phyloP scores from a whole-genome alignment of 2,113 vertebrate genomes.

The Seriola aureovittata region DNA sequence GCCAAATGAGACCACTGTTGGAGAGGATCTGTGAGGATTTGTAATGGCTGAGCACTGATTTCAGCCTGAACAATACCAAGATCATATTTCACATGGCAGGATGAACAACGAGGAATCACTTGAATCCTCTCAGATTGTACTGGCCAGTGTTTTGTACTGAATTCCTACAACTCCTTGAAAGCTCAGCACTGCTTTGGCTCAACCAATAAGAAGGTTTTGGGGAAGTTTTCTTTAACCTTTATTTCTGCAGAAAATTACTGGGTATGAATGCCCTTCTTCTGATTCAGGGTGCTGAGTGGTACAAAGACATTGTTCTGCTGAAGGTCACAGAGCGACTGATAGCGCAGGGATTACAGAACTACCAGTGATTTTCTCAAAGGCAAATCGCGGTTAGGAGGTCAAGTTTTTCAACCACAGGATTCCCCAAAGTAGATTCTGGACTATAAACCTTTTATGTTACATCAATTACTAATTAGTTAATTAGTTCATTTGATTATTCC shows the following conservation, averaged over 20 bases:
- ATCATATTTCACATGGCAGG: constrained; percentile 51
- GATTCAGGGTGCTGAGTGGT: background rate
- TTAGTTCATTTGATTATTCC: background rate
- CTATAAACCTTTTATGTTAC: background rate
- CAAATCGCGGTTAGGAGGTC: background rate
- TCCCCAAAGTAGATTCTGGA: background rate
- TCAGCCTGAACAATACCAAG: constrained; percentile 26
- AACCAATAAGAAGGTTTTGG: background rate
- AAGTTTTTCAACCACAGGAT: background rate
- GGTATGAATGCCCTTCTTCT: background rate
- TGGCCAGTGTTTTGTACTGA: background rate
- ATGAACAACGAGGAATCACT: constrained; percentile 19
- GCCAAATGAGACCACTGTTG: constrained; percentile 24
- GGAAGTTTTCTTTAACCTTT: constrained; percentile 17
- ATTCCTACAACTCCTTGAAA: constrained; percentile 10
- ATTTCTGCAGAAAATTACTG: background rate
- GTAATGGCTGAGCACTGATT: constrained; percentile 33
- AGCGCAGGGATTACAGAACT: background rate
- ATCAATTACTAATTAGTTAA: background rate
- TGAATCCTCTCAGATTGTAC: background rate
- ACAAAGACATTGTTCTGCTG: constrained; percentile 5
- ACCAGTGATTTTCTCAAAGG: constrained; percentile 10
- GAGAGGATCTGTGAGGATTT: constrained; percentile 10
- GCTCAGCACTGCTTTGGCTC: background rate
- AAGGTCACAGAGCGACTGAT: constrained; percentile 22